phyloP scores from a whole-genome alignment of 2,113 vertebrate genomes.

The Dipodomys ordii region DNA sequence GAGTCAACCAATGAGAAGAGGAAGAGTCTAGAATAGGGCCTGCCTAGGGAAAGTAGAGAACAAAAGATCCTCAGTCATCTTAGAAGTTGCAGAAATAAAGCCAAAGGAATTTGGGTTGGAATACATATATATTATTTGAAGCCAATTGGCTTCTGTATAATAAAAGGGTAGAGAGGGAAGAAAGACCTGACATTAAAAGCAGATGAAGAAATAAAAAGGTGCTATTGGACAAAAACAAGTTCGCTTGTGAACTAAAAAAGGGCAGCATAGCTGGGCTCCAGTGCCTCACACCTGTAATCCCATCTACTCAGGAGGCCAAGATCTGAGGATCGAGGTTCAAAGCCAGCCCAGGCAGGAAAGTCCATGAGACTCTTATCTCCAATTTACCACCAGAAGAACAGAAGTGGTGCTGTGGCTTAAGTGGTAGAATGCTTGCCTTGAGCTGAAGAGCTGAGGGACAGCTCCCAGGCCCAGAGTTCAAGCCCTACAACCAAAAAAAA shows the following conservation, averaged over 20 bases:
- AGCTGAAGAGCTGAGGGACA: too few species aligned
- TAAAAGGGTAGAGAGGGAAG: not conserved
- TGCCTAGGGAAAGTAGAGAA: not conserved
- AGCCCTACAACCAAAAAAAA: too few species aligned
- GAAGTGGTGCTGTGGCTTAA: too few species aligned
- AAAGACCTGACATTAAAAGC: not conserved
- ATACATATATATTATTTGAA: not conserved
- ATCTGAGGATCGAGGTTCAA: too few species aligned
- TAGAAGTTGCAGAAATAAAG: not conserved
- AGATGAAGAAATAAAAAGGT: not conserved
- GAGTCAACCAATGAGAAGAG: not conserved
- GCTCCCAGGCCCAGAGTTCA: too few species aligned
- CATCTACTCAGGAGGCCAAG: too few species aligned
- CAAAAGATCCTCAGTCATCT: not conserved
- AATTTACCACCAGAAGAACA: too few species aligned
- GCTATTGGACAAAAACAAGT: not conserved
- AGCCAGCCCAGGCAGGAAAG: too few species aligned
- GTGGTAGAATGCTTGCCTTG: too few species aligned
- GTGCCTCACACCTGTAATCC: too few species aligned
- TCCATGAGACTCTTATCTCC: too few species aligned
- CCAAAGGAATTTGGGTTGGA: not conserved
- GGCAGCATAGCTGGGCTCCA: not conserved
- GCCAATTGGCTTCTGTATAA: not conserved
- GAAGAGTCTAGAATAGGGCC: not conserved
- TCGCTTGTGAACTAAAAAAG: not conserved